Evolutionary conservation across 2,113 vertebrate species (phyloP), one percentile per base, ranked within the genome.

Genomic region (Typhlomys cinereus): DNA sequence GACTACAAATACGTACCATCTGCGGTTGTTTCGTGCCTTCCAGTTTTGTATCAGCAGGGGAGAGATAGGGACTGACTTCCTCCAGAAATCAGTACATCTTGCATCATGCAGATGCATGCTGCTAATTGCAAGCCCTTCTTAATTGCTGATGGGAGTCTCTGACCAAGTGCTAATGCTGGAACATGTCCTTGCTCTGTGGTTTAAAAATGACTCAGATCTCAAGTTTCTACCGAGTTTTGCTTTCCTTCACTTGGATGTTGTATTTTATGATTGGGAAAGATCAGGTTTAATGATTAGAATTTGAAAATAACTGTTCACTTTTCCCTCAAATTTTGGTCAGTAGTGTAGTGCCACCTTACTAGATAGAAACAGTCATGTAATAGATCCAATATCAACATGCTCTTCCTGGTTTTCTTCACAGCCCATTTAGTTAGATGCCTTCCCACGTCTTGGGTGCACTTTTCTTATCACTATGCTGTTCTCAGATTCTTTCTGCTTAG

Each of bases 1-100:
- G 95, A 85, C 70, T 92, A 82, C 84, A 96, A 94, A 92, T 93
- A 95, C 34, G 27, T 44, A 86, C 94, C 95, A 96, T 96, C 92
- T 96, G 94, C 92, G 94, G 83, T 96, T 39, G 81, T 93, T 96
- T 95, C 0, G 3, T 91, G 71, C 90, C 52, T 96, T 92, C 87
- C 70, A 62, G 31, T 94, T 96, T 97, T 80, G 96, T 96, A 92
- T 95, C 94, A 95, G 50, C 95, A 97, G 81, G 95, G 92, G 95
- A 96, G 92, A 86, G 89, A 96, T 93, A 29, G n/a, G 48, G n/a
- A 54, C 8, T 94, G 92, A 76, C 88, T 94, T 96, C 83, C 41
- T 90, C 83, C 74, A 92, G 92, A 94, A 95, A 62, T 89, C 85
- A 78, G 90, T 66, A 9, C 59, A 83, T 92, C 94, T 97, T 87